A percentile compares a stretch with the other conserved stretches of the same genome.
These are phyloP conservation scores for Glossophaga mutica DNA, from an alignment of 2,797 vertebrate species.

Conservation along the genomic window DNA sequence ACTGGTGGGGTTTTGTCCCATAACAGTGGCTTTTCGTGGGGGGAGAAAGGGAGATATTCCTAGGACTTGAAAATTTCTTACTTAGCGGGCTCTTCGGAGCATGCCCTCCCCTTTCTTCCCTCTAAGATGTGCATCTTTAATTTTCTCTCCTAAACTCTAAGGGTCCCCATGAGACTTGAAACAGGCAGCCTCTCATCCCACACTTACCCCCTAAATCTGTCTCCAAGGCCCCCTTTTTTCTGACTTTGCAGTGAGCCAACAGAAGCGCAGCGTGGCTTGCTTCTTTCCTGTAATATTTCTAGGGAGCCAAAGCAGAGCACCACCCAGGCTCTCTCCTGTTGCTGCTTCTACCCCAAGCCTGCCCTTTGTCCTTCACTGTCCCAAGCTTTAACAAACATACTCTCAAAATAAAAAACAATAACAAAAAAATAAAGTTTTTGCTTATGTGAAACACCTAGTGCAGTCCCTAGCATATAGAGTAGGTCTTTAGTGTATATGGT, in stretches of 20 bases:
- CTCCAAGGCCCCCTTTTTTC: not conserved
- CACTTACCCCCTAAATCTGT: not conserved
- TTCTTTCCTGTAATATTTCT: no score
- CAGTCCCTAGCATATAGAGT: not conserved
- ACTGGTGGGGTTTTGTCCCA: not conserved
- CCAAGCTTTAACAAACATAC: no score
- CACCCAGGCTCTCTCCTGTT: no score
- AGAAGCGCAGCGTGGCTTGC: no score
- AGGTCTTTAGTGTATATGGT: not conserved
- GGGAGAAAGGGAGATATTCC: not conserved
- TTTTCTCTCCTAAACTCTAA: not conserved
- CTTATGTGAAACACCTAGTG: not conserved
- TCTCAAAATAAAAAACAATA: no score
- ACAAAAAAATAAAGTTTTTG: not conserved
- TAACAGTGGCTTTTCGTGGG: not conserved
- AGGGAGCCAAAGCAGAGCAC: no score
- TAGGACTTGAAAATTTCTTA: not conserved
- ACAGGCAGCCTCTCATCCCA: not conserved
- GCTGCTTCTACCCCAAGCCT: no score
- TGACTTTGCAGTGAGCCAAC: not conserved
- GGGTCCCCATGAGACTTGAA: not conserved
- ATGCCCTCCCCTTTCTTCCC: no score
- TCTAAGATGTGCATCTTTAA: not conserved
- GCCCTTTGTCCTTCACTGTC: no score
- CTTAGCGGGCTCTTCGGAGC: not conserved